Conservation (phyloP, 2,113 vertebrate species). For the Paramormyrops kingsleyae region DNA sequence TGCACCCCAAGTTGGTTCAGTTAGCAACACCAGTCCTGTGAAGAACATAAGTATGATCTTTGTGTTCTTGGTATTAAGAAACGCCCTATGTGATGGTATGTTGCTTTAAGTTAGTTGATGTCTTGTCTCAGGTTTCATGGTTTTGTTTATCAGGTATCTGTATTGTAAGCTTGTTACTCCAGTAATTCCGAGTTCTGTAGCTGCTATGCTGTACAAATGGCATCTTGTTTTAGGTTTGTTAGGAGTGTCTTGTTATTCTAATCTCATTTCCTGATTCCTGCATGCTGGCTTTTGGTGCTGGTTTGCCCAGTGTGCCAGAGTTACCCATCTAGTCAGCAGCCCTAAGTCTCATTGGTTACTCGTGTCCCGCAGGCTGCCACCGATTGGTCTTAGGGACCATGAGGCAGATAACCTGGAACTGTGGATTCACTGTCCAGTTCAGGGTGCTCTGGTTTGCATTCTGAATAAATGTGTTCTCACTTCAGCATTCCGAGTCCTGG, state of each 20-base stretch:
- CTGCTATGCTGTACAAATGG: not conserved
- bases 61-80: not conserved
- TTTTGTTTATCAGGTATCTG: not conserved
- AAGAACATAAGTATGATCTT: not conserved
- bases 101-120: not conserved
- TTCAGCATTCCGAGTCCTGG: not conserved
- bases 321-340: not conserved
- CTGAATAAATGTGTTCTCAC: not conserved
- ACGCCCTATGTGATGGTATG: not conserved
- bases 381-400: not conserved
- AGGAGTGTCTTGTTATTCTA: not conserved
- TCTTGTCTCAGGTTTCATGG: not conserved
- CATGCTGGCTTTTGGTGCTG: not conserved
- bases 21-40: not conserved
- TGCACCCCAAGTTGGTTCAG: not conserved
- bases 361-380: not conserved
- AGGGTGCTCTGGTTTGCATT: not conserved
- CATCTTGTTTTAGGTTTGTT: not conserved
- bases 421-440: not conserved
- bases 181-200: not conserved
- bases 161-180: not conserved
- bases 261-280: not conserved
- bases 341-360: not conserved
- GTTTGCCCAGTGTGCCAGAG: not conserved
- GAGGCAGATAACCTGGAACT: not conserved